Evolutionary conservation across 2,888 invertebrate species (phyloP).

Genomic region (Tinea pellionella): DNA sequence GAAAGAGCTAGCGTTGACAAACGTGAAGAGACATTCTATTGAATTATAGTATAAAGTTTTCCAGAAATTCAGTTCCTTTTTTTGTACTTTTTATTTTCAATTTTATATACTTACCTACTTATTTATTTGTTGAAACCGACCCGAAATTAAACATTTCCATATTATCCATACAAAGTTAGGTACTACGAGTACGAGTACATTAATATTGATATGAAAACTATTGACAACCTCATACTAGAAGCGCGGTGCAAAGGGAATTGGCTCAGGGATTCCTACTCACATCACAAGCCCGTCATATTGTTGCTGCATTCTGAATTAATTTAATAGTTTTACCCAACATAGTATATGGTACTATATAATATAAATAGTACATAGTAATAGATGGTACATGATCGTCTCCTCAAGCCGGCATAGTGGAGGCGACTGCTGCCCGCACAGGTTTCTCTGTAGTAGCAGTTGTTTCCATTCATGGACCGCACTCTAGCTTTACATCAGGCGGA

Average conservation of each 20-base stretch:
- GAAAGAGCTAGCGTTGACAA: slow-evolving; percentile 12
- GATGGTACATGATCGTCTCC: no score
- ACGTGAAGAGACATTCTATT: slow-evolving; percentile 15
- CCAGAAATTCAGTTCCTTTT: neutral
- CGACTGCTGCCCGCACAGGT: no score
- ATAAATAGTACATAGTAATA: no score
- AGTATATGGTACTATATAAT: no score
- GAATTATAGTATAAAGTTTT: slow-evolving; percentile 14
- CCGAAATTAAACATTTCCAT: no score
- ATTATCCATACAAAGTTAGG: no score
- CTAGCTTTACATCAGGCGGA: no score
- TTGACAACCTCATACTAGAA: neutral
- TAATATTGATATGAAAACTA: neutral
- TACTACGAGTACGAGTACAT: no score
- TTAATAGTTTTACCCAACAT: no score
- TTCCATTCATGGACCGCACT: no score
- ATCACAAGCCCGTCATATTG: neutral
- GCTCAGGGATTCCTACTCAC: neutral
- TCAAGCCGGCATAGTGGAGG: no score
- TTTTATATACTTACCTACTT: neutral
- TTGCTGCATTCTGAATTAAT: neutral
- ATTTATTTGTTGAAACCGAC: neutral
- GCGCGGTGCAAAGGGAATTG: neutral
- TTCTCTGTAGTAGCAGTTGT: no score
- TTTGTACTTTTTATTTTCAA: neutral